A percentile compares a stretch with the other conserved stretches of the same genome.
These are phyloP conservation scores for Megamerina dolium DNA, from an alignment of 2,888 invertebrate genomes.

Conservation along the genomic window DNA sequence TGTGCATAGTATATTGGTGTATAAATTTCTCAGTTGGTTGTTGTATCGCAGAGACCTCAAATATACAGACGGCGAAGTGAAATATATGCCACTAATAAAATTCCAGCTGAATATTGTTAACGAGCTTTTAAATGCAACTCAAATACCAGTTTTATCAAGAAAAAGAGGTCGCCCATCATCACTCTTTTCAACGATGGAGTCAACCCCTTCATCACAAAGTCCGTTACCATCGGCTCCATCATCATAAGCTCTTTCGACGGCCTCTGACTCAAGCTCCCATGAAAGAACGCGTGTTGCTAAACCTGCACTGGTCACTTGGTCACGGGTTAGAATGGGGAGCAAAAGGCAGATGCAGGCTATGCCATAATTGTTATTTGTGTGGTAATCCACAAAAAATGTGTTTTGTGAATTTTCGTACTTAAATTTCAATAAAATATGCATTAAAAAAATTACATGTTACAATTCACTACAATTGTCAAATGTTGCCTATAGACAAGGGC, in stretches of 20 bases:
- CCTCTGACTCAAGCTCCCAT: not conserved
- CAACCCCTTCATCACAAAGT: not conserved
- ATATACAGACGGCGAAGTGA: slow-evolving; percentile 9
- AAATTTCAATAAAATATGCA: not conserved
- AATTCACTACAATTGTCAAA: not conserved
- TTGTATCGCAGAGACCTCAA: slow-evolving; percentile 14
- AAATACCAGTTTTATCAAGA: not conserved
- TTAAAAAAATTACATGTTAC: not conserved
- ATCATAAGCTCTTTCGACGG: not conserved
- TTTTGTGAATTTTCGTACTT: no score
- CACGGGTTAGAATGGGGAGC: not conserved
- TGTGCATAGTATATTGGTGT: slow-evolving; percentile 19
- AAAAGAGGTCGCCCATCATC: slow-evolving; percentile 9
- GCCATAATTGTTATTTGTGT: slow-evolving; percentile 3
- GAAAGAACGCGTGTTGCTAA: slow-evolving; percentile 1
- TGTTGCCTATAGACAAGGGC: slow-evolving; percentile 1
- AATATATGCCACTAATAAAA: slow-evolving; percentile 16
- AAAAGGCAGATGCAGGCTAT: slow-evolving; percentile 1
- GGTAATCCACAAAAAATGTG: slow-evolving; percentile 1
- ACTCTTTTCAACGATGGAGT: slow-evolving; percentile 1
- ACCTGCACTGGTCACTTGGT: slow-evolving; percentile 2
- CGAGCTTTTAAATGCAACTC: slow-evolving; percentile 14
- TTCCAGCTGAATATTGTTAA: slow-evolving; percentile 18
- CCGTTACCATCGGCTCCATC: not conserved
- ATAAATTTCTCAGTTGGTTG: slow-evolving; percentile 7